Conservation (phyloP, 2,797 vertebrate species). For the Xiphophorus birchmanni region DNA sequence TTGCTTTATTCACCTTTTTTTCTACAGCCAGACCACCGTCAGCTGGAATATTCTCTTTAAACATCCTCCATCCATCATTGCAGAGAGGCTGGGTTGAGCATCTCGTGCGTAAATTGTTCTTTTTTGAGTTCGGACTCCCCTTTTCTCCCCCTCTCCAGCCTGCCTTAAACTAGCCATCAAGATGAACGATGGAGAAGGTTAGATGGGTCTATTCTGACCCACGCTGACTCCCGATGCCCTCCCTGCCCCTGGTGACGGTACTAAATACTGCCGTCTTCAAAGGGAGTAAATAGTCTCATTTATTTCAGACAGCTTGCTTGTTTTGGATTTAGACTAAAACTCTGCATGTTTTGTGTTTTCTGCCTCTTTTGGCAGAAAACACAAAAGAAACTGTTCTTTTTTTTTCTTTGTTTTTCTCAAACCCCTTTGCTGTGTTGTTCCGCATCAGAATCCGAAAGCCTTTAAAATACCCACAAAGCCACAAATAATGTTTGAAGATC, state of each 20-base stretch:
- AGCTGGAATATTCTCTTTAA: conserved; percentile 68
- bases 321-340: conserved; percentile 11
- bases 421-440: conserved; percentile 24
- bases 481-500: conserved; percentile 15
- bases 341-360: background rate
- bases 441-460: conserved; percentile 14
- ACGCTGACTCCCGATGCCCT: conserved; percentile 52
- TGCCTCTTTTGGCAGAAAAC: conserved; percentile 2
- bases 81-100: conserved; percentile 48
- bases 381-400: background rate
- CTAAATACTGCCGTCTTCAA: conserved; percentile 81
- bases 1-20: conserved; percentile 53
- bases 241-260: conserved; percentile 77
- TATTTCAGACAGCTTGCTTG: conserved; percentile 62
- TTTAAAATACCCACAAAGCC: conserved; percentile 16
- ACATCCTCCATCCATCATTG: conserved; percentile 80
- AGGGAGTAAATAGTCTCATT: conserved; percentile 70
- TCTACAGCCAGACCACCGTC: conserved; percentile 44
- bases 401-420: background rate
- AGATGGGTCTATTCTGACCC: conserved; percentile 78
- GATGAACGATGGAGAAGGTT: conserved; percentile 81
- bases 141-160: conserved; percentile 32
- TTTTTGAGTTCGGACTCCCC: conserved; percentile 37
- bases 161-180: conserved; percentile 75
- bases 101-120: conserved; percentile 43